Base-by-base conservation (phyloP, 2,113 vertebrate species). In the Lepus americanus region DNA sequence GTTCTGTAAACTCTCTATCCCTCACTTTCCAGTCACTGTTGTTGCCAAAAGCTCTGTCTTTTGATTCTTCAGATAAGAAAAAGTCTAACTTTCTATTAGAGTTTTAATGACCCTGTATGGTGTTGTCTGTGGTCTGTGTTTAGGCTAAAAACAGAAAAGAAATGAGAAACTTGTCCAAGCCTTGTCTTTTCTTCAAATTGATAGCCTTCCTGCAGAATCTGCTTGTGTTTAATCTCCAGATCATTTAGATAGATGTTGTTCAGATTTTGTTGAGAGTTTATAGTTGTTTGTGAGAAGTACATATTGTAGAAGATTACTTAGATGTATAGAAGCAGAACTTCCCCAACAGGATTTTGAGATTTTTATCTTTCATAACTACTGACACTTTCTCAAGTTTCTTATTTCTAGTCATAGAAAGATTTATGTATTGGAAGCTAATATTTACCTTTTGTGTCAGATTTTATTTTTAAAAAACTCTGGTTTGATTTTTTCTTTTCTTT, bases 401-500 rank as follows among this genome's bases (percentile, higher is more conserved):
- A 20, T 80, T 91, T 88, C 66, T 88, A 91, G 59, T 27, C n/a
- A 31, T 88, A 91, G 64, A 67, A 91, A 63, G 44, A 87, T 39
- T 55, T 91, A 61, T 74, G 53, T 33, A 44, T 31, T 69, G 13
- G n/a, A n/a, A 81, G 39, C 78, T 79, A 31, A 76, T 49, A 63
- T 91, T 61, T 90, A 78, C 44, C 31, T 66, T 93, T 90, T 90
- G 39, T 11, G 55, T 36, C 23, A 53, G 79, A 59, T 59, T 59
- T 59, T 59, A 49, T 88, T 94, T 93, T 90, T 49, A 64, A 89
- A 67, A 55, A 29, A 14, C 14, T 59, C 33, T 59, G 33, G 86
- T 88, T 79, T 95, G 73, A 78, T 25, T 93, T 92, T 90, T 14
- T 82, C 61, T 78, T 88, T 92, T 90, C 10, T 82, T 53, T 78